A percentile compares a stretch with the other conserved stretches of the same genome.
phyloP scores from a whole-genome alignment of 2,113 vertebrate species.

The Zonotrichia leucophrys region DNA sequence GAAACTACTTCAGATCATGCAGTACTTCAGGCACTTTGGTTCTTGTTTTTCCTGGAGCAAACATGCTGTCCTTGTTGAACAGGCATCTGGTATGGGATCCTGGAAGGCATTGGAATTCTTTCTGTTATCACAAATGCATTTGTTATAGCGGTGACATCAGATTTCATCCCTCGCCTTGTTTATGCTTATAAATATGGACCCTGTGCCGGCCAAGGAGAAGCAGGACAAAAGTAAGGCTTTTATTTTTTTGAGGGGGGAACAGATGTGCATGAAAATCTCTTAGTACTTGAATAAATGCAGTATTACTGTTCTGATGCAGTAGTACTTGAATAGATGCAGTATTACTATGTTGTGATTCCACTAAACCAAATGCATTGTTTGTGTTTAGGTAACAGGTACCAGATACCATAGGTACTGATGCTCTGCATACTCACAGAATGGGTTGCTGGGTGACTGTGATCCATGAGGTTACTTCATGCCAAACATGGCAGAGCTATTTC shows the following conservation, averaged over 20 bases:
- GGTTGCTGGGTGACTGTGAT: background rate
- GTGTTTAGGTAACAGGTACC: background rate
- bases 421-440: background rate
- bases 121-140: conserved; percentile 97
- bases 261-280: background rate
- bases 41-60: conserved; percentile 12
- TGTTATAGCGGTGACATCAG: conserved; percentile 94
- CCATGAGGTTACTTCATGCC: background rate
- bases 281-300: background rate
- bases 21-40: background rate
- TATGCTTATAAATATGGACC: conserved; percentile 95
- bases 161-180: conserved; percentile 95
- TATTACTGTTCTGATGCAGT: background rate
- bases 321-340: background rate
- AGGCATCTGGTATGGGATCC: conserved; percentile 96
- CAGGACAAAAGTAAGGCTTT: conserved; percentile 86
- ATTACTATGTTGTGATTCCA: background rate
- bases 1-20: background rate
- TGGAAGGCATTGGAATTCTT: conserved; percentile 93
- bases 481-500: background rate
- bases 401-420: background rate
- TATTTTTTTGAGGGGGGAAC: background rate
- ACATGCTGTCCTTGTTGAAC: conserved; percentile 42
- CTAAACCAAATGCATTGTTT: background rate
- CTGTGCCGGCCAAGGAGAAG: conserved; percentile 87